These are phyloP conservation scores for Xestia c-nigrum DNA, from an alignment of 2,888 invertebrate genomes.

Conservation along the genomic window DNA sequence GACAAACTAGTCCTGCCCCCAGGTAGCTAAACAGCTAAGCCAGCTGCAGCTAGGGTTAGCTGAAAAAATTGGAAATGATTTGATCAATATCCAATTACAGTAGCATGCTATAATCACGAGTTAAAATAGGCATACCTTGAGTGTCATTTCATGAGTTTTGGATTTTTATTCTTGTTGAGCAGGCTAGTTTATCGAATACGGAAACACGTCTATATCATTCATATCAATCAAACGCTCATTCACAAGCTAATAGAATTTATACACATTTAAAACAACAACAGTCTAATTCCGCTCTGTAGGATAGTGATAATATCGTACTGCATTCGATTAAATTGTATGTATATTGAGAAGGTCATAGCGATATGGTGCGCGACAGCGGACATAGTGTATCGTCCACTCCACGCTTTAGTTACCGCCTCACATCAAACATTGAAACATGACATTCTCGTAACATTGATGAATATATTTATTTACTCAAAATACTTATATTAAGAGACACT, in stretches of 20 bases:
- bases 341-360: conserved; percentile 66
- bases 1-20: conserved; percentile 26
- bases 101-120: neutral
- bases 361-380: conserved; percentile 56
- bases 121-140: neutral
- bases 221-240: conserved; percentile 70
- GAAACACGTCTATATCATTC: conserved; percentile 67
- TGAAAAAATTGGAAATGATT: conserved; percentile 32
- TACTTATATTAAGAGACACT: conserved; percentile 89
- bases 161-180: neutral
- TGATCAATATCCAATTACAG: conserved; percentile 39
- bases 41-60: neutral
- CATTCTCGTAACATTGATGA: conserved; percentile 82
- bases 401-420: conserved; percentile 66
- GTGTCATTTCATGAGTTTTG: neutral
- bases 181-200: conserved; percentile 61
- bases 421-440: conserved; percentile 81
- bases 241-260: conserved; percentile 73
- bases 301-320: conserved; percentile 72
- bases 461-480: conserved; percentile 84
- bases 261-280: conserved; percentile 81
- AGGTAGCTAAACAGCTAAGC: neutral
- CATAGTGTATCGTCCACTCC: conserved; percentile 48
- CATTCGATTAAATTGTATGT: conserved; percentile 71
- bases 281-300: conserved; percentile 75